Percentiles rank a stretch among this genome's conserved stretches.
These are phyloP conservation scores for Amaurobius ferox DNA, from an alignment of 2,888 invertebrate species.

Conservation along the genomic window DNA sequence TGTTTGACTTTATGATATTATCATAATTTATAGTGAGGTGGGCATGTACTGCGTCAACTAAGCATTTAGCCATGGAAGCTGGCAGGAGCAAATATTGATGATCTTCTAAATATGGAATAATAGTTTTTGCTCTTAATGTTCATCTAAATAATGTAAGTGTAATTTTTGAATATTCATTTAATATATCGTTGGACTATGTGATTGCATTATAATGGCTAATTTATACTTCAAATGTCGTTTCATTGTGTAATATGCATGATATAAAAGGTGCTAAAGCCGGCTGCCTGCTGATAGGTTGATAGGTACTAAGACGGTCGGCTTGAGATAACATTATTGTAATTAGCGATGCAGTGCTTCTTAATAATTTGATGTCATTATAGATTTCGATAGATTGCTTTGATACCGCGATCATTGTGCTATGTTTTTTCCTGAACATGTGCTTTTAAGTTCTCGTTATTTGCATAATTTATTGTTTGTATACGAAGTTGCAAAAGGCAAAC, in stretches of 20 bases:
- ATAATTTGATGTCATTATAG: slow-evolving; percentile 58
- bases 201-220: slow-evolving; percentile 37
- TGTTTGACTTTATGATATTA: slow-evolving; percentile 59
- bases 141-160: slow-evolving; percentile 13
- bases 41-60: slow-evolving; percentile 56
- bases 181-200: neutral
- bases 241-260: slow-evolving; percentile 28
- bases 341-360: slow-evolving; percentile 62
- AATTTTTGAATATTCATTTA: neutral
- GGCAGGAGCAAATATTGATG: slow-evolving; percentile 23
- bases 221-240: slow-evolving; percentile 29
- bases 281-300: slow-evolving; percentile 70
- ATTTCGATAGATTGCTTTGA: slow-evolving; percentile 25
- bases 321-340: slow-evolving; percentile 69
- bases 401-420: neutral
- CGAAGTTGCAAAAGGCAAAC: slow-evolving; percentile 11
- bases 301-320: slow-evolving; percentile 55
- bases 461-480: slow-evolving; percentile 71
- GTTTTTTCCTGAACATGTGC: slow-evolving; percentile 55
- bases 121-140: neutral
- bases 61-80: slow-evolving; percentile 64
- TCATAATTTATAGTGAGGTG: slow-evolving; percentile 70
- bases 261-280: slow-evolving; percentile 53
- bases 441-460: slow-evolving; percentile 66
- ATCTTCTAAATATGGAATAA: slow-evolving; percentile 23